Evolutionary conservation across 2,888 invertebrate species (phyloP).

Genomic region (Ischnura elegans): DNA sequence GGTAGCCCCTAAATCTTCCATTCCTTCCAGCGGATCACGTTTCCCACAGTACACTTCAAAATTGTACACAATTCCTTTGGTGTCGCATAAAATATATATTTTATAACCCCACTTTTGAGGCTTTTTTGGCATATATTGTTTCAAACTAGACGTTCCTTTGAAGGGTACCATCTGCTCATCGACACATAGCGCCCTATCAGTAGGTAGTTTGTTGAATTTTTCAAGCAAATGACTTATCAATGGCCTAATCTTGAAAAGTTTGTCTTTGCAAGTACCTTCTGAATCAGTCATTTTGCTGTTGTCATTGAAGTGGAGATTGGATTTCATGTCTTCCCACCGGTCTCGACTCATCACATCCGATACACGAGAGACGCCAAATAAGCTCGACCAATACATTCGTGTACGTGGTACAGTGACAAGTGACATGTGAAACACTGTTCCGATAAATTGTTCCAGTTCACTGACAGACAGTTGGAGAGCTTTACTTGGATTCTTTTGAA

Average conservation of each 20-base stretch:
- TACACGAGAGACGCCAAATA: neutral
- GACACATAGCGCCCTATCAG: slow-evolving; percentile 69
- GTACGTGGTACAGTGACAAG: neutral
- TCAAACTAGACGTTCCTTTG: slow-evolving; percentile 74
- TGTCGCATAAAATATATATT: slow-evolving; percentile 74
- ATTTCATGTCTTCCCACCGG: neutral
- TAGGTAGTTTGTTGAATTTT: neutral
- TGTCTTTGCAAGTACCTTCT: neutral
- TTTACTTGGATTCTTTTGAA: neutral
- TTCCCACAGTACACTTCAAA: slow-evolving; percentile 74
- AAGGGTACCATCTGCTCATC: slow-evolving; percentile 76
- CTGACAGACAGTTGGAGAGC: neutral
- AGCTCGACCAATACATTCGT: neutral
- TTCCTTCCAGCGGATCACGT: neutral
- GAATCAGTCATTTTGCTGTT: no score
- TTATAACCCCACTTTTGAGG: slow-evolving; percentile 76
- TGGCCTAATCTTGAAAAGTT: no score
- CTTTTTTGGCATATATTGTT: slow-evolving; percentile 75
- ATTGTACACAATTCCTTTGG: slow-evolving; percentile 75
- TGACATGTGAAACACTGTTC: neutral
- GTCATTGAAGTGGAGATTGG: neutral
- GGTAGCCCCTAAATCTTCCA: neutral
- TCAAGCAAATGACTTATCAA: neutral
- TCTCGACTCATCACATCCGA: neutral
- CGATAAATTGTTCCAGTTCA: neutral